Base-by-base conservation (phyloP, 2,888 invertebrate genomes). In the Cinara cedri region DNA sequence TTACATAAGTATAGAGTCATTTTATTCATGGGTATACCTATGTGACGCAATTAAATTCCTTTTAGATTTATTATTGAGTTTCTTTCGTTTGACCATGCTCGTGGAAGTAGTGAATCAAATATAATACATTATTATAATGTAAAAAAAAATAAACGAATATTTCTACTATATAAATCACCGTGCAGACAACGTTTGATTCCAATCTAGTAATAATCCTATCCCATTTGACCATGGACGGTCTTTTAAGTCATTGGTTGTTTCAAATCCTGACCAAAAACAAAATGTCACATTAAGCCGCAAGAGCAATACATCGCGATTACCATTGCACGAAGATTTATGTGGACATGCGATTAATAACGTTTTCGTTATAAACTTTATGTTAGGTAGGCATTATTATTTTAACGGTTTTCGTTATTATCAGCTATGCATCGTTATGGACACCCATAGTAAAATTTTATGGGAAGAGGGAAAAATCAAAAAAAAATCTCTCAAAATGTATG, bases 141-240 rank as follows among this genome's bases (percentile, higher is more conserved):
- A 34, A 34, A 24, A 49, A 46, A 60, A 34, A 21, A 16, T 42
- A 66, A 70, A 6, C 14, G 14, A 42, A 68, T 2, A 54, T 54
- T 34, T 70, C 19, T 34, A 13, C 13, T 9, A 34, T 4, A 70
- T 70, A 54, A 70, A 70, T 70, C 54, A 70, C 70, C 8, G 24
- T 34, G 34, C 10, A 19, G 70, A 70, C 14, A 13, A 70, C 21
- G 19, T 19, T 54, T 21, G 54, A 54, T 54, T 51, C 13, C 14
- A 34, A 34, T 54, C 19, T 19, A 54, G 70, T 54, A 70, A 54
- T 70, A 55, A 54, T 54, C 34, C 70, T 19, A 34, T 34, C 34
- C 34, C 6, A 34, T 34, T 4, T 42, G 42, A 21, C 42, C 42
- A 19, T 3, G 8, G 19, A 19, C 9, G 8, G 19, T 66, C 13